Conservation (phyloP, 2,888 invertebrate species). For the Silvanus unidentatus region DNA sequence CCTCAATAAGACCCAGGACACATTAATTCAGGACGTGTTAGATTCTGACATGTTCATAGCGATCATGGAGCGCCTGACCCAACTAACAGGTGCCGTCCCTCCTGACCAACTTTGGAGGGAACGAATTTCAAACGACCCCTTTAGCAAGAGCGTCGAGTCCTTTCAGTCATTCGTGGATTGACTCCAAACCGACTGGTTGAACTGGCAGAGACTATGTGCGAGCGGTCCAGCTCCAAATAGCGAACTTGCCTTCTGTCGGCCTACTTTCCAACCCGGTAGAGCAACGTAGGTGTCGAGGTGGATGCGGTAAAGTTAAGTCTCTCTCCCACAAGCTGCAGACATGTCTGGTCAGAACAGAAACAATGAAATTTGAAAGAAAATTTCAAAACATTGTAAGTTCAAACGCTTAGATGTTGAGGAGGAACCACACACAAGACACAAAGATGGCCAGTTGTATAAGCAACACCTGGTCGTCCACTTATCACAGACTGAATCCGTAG, state of each 20-base stretch:
- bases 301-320: constrained; percentile 14
- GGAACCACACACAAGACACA: constrained; percentile 21
- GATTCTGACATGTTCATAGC: too few species aligned
- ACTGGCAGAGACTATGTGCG: constrained; percentile 23
- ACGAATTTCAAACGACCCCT: too few species aligned
- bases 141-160: too few species aligned
- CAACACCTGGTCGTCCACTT: constrained; percentile 15
- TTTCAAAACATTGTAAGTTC: constrained; percentile 12
- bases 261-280: constrained; percentile 8
- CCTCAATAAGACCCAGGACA: too few species aligned
- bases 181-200: constrained; percentile 1
- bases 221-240: constrained; percentile 11
- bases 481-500: not conserved
- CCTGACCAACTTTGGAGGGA: too few species aligned
- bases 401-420: constrained; percentile 14
- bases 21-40: too few species aligned
- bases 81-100: too few species aligned
- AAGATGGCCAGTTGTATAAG: constrained; percentile 21
- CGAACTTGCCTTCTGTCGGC: constrained; percentile 9
- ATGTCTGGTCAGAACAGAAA: constrained; percentile 11
- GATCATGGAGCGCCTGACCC: too few species aligned
- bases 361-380: constrained; percentile 18
- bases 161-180: not conserved
- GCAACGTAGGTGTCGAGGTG: constrained; percentile 15
- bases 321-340: constrained; percentile 19